Base-by-base conservation (phyloP, 1,140 invertebrate species). In the Leptoteleia sp. region DNA sequence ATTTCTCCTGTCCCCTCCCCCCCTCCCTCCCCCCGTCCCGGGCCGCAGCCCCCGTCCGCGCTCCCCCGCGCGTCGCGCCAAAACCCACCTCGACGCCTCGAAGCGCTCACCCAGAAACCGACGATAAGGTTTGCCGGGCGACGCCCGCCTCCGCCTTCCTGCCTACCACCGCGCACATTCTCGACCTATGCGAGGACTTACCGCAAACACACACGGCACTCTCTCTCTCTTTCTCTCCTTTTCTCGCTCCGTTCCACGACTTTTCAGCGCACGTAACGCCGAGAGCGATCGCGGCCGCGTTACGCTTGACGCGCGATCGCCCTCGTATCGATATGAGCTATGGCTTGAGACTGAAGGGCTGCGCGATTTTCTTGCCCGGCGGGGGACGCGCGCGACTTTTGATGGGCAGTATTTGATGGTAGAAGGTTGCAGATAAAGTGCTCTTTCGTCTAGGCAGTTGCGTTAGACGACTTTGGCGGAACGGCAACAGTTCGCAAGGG, bases 41-140 rank as follows among this genome's bases (percentile, higher is more conserved):
- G n/a, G 25, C 31, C 45, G 43, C 37, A 22, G 27, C 15, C 61
- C 8, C 52, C 13, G 29, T 35, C 37, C 77, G 40, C 16, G 33
- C 19, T 38, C 77, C 73, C 64, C 64, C 65, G 76, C 65, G 65
- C 76, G 76, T 54, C 80, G 81, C 83, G 78, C 83, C 84, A 83
- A 85, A 87, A 84, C 83, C 84, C 85, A 84, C 85, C 83, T 81
- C 83, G 83, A 86, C 85, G 83, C 85, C 83, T 81, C 83, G 83
- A 85, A 81, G 86, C 88, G 85, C 83, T 89, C 88, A 89, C 84
- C 88, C 86, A 88, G 88, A 89, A 89, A 89, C 83, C 86, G 79
- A 87, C 87, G 88, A 89, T 89, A 89, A 89, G 88, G 84, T 85
- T 88, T 82, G 83, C 83, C 83, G 76, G 83, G 82, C 84, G 85